Evolutionary conservation across 2,888 invertebrate species (phyloP).

Genomic region (Diogma glabrata): DNA sequence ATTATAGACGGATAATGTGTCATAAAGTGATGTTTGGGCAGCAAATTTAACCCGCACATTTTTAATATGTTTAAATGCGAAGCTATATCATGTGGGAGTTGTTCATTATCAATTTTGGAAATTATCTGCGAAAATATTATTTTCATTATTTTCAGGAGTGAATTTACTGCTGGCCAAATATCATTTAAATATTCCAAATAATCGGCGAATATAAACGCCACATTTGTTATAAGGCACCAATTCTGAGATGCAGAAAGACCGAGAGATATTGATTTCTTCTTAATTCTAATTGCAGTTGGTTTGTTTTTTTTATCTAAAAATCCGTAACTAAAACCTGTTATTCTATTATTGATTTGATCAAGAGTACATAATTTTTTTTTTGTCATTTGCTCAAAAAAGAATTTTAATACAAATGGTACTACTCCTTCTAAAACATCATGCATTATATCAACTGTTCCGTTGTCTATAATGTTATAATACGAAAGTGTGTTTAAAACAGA

Average conservation of each 20-base stretch:
- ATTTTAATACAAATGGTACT: slow-evolving; percentile 8
- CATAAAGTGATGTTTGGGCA: slow-evolving; percentile 6
- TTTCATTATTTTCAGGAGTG: neutral
- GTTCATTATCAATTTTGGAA: neutral
- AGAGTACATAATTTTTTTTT: neutral
- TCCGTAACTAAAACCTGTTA: slow-evolving; percentile 2
- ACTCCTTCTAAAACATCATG: slow-evolving; percentile 10
- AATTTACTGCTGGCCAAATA: neutral
- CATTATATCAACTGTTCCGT: slow-evolving; percentile 8
- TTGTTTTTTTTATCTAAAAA: slow-evolving; percentile 1
- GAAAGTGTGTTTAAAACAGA: slow-evolving; percentile 2
- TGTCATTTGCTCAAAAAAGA: neutral
- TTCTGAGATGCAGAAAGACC: slow-evolving; percentile 8
- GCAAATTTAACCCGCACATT: neutral
- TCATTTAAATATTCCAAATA: neutral
- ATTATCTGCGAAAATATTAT: slow-evolving; percentile 1
- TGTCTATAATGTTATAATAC: neutral
- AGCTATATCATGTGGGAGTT: neutral
- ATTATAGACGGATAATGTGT: slow-evolving; percentile 7
- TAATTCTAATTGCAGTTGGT: slow-evolving; percentile 2
- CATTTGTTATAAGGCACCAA: slow-evolving; percentile 1
- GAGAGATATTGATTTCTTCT: neutral
- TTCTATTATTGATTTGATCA: neutral
- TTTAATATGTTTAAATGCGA: neutral
- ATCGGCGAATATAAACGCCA: slow-evolving; percentile 2